Evolutionary conservation across 2,797 vertebrate species (phyloP), one percentile per base, ranked within the genome.

Genomic region (Epinephelus malabaricus): DNA sequence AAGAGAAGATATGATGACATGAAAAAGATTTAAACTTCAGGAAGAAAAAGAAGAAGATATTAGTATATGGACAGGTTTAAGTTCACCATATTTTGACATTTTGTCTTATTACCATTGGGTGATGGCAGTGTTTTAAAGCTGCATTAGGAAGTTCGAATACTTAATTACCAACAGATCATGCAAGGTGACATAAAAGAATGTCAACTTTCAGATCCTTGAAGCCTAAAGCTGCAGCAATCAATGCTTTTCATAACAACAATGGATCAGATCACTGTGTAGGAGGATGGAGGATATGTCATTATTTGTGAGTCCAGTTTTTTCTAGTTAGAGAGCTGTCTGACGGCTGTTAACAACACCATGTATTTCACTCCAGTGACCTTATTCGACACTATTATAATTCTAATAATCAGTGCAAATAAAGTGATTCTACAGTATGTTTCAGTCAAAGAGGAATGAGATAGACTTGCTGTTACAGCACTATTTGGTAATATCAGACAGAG

Each of bases 21-120:
- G 15, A 61, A 56, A 65, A 15, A 19, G 34, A 73, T 27, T 64
- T 9, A 76, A 69, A 56, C 6, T 54, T 50, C 2, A 63, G 9
- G 25, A 9, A 21, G 54, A 62, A 73, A 51, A 14, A 6, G 2
- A 45, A 49, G 12, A 9, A 27, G 5, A 25, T 25, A 49, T 47
- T n/a, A 25, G 51, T 49, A 51, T 12, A 58, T 19, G 15, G n/a
- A 46, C 14, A 69, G 45, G 3, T 43, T 45, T n/a, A 2, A 61
- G 27, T 59, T 50, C 17, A 49, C 5, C 23, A 62, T 15, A 9
- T 45, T 34, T 17, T 15, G 38, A 13, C 46, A 23, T 56, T 50
- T 27, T 34, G 25, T 38, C 53, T 5, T 7, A 6, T 12, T 18
- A 40, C 30, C 19, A 11, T 2, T 46, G 7, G 5, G 6, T 4